Conservation (phyloP, 2,888 invertebrate species). For the Lasioglossum zephyrum region DNA sequence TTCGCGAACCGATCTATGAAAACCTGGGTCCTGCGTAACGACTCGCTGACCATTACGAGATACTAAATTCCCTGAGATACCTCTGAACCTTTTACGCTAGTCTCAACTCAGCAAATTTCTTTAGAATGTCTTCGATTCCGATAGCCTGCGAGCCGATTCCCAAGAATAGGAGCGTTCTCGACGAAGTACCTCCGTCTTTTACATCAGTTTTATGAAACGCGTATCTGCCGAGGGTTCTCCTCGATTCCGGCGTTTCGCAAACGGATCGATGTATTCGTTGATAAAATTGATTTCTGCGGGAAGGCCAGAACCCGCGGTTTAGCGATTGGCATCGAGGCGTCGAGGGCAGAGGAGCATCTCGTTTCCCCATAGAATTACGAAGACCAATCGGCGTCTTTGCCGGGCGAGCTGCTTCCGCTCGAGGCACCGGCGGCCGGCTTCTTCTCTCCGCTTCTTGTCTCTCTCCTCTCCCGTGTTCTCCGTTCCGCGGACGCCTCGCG, state of each 20-base stretch:
- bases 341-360: not conserved
- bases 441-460: constrained; percentile 11
- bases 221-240: not conserved
- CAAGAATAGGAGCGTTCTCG: not conserved
- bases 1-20: not conserved
- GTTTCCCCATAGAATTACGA: constrained; percentile 9
- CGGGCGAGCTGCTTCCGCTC: constrained; percentile 1
- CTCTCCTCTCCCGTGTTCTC: constrained; percentile 4
- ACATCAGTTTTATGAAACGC: not conserved
- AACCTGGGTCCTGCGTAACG: not conserved
- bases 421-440: constrained; percentile 7
- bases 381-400: constrained; percentile 11
- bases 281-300: not conserved
- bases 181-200: not conserved
- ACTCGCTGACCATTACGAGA: not conserved
- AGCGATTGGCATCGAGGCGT: not conserved
- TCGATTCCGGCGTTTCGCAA: not conserved
- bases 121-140: not conserved
- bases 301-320: not conserved
- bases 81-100: not conserved
- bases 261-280: not conserved
- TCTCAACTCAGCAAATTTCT: not conserved
- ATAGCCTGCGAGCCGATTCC: not conserved
- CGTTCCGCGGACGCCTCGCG: constrained; percentile 39
- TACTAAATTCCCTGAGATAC: not conserved